These are phyloP conservation scores for Paguma larvata DNA, from an alignment of 2,797 vertebrate species.

Conservation along the genomic window DNA sequence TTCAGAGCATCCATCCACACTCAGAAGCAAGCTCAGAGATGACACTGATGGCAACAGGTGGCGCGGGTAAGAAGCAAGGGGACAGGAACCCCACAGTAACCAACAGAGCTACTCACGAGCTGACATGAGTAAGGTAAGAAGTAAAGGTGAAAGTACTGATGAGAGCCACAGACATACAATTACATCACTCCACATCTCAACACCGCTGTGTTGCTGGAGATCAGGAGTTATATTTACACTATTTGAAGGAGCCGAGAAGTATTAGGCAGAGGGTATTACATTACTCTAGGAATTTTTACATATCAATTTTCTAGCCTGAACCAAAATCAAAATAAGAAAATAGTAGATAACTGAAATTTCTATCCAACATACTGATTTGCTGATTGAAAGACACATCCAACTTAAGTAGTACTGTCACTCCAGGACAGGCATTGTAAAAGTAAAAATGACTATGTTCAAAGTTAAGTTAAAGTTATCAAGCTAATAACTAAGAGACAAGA, in stretches of 20 bases:
- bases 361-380: not conserved
- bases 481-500: not conserved
- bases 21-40: not conserved
- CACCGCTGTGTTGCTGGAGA: not conserved
- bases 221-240: not conserved
- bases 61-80: not conserved
- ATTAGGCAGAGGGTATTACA: not conserved
- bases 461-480: not conserved
- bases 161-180: not conserved
- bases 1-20: not conserved
- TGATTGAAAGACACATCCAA: not conserved
- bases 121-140: not conserved
- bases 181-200: not conserved
- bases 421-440: not conserved
- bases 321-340: not conserved
- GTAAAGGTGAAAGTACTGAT: not conserved
- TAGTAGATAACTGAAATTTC: not conserved
- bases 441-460: not conserved
- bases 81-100: not conserved
- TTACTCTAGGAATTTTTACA: not conserved
- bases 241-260: not conserved
- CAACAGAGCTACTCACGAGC: not conserved
- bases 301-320: not conserved
- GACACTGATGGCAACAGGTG: not conserved
- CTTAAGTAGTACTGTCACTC: not conserved